Conservation (phyloP, 2,888 invertebrate species). For the Tillus elongatus region DNA sequence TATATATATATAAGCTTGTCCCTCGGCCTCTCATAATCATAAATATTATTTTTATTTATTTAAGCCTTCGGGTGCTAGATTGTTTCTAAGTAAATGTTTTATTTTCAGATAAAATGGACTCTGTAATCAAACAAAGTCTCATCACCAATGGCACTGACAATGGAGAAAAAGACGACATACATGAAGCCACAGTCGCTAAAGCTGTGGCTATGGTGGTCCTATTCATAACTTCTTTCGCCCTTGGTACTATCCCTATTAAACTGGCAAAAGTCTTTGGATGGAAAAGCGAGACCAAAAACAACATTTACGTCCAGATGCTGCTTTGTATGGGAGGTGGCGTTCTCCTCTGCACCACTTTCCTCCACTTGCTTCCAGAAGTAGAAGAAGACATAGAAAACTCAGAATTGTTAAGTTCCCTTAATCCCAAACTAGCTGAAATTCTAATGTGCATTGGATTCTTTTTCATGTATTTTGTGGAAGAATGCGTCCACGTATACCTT, state of each 20-base stretch:
- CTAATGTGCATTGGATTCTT: constrained; percentile 70
- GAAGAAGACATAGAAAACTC: constrained; percentile 56
- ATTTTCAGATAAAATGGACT: background rate
- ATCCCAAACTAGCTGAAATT: constrained; percentile 59
- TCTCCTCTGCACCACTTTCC: constrained; percentile 68
- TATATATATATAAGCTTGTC: no score
- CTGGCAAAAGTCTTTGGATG: constrained; percentile 58
- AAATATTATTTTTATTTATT: no score
- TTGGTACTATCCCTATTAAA: constrained; percentile 66
- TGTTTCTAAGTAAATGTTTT: no score
- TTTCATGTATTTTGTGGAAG: constrained; percentile 71
- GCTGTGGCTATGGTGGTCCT: constrained; percentile 69
- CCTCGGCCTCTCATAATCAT: no score
- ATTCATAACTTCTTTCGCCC: constrained; percentile 62
- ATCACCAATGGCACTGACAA: background rate
- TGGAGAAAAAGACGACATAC: background rate
- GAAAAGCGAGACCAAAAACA: constrained; percentile 46
- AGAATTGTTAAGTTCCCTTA: constrained; percentile 47
- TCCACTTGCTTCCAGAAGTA: constrained; percentile 74
- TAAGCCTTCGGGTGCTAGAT: no score
- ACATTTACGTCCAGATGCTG: constrained; percentile 51
- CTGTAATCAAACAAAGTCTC: background rate
- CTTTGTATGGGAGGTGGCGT: constrained; percentile 79
- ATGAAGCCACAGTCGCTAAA: constrained; percentile 51
- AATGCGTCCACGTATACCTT: constrained; percentile 63